Percentiles rank a stretch among this genome's conserved stretches.
Conservation (phyloP, 1,140 invertebrate species). For the Sesamia nonagrioides region DNA sequence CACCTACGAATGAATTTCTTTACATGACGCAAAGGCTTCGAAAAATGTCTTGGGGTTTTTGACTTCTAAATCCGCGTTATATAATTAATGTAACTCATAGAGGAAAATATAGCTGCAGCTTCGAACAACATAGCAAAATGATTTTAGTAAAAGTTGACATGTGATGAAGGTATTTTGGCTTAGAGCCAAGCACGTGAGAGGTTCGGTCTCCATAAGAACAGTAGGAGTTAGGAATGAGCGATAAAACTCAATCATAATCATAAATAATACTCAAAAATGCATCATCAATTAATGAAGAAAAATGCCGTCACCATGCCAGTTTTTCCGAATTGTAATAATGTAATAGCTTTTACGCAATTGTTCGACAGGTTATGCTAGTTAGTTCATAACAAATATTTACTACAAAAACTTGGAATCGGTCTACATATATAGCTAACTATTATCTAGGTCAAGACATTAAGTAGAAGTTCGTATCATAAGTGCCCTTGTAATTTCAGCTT, state of each 20-base stretch:
- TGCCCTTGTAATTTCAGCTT: conserved; percentile 16
- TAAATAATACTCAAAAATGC: background rate
- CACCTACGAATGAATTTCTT: background rate
- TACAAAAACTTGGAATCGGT: conserved; percentile 23
- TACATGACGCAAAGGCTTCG: background rate
- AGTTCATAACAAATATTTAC: conserved; percentile 29
- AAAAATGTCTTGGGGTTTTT: too few relatives aligned
- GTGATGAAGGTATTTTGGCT: background rate
- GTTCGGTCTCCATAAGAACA: background rate
- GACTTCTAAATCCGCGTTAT: background rate
- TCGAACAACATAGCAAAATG: background rate
- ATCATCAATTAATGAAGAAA: background rate
- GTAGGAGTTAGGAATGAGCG: background rate
- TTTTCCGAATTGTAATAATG: conserved; percentile 20
- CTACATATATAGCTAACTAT: conserved; percentile 8
- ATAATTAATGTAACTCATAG: background rate
- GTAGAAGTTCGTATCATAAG: background rate
- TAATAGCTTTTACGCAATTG: conserved; percentile 33
- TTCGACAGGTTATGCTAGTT: conserved; percentile 16
- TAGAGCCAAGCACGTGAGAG: background rate
- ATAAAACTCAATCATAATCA: background rate
- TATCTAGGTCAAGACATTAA: conserved; percentile 21
- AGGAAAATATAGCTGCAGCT: background rate
- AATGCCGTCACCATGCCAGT: conserved; percentile 4
- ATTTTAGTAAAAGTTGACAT: background rate